Base-by-base conservation (phyloP, 2,797 vertebrate genomes). In the Pteronotus mesoamericanus region DNA sequence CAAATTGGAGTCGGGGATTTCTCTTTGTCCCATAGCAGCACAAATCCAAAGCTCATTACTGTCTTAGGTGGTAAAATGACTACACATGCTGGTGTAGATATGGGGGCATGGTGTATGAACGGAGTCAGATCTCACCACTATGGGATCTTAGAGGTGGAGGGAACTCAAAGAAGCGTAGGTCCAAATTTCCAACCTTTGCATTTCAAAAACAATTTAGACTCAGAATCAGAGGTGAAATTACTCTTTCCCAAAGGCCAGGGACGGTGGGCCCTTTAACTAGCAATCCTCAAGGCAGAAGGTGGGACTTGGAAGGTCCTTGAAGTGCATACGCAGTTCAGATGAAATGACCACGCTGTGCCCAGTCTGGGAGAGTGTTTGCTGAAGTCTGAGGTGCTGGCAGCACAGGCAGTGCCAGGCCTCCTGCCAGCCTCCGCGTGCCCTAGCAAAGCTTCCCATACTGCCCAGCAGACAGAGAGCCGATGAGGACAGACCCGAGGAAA, bases 21-120 rank as follows among this genome's bases (percentile, higher is more conserved):
- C 75, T 83, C 57, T 39, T 22, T 69, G 86, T 4, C 39, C 39
- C 64, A 2, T 1, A 29, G n/a, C 16, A 57, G n/a, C 11, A 61
- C 71, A 61, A 29, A 42, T 12, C 34, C 12, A 57, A 59, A 68
- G 64, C 9, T 64, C 77, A 69, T 32, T 10, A 2, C 44, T 71
- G 78, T 37, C 12, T 14, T 0, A 42, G 48, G 59, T 42, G 39
- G 59, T 21, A 29, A 39, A 37, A 11, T 0, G 3, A 55, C 9
- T 18, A 37, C 8, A 68, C 0, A 4, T 0, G 44, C 34, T 21
- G 14, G 7, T 16, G 55, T 10, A 29, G 48, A 53, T 75, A 55
- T 22, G 5, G 22, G 94, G 82, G 32, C 8, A 16, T 0, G 1
- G 46, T 11, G 5, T 2, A 3, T 2, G n/a, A 72, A 44, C 8